These are phyloP conservation scores for Rhadina sibilatrix DNA, from an alignment of 2,113 vertebrate species.

Conservation along the genomic window DNA sequence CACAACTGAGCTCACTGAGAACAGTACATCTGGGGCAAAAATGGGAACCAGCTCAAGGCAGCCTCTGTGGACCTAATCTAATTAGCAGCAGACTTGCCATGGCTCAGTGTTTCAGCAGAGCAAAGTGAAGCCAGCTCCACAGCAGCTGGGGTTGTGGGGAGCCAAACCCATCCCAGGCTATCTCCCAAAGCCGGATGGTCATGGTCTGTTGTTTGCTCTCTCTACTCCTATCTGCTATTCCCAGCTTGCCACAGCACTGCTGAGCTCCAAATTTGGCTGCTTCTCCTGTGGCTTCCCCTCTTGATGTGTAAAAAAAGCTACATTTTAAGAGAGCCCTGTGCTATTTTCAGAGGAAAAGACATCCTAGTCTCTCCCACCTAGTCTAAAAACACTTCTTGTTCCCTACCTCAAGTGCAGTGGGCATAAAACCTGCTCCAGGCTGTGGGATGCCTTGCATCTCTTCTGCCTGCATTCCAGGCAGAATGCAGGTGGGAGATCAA, in stretches of 20 bases:
- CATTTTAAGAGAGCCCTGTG: neutral
- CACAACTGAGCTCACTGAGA: neutral
- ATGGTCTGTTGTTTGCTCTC: neutral
- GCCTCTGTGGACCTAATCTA: neutral
- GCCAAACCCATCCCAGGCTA: neutral
- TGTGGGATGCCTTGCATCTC: neutral
- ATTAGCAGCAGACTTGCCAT: neutral
- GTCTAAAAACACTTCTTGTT: neutral
- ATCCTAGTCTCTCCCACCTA: neutral
- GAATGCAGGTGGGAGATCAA: neutral
- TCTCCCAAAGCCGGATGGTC: neutral
- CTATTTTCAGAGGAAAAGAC: neutral
- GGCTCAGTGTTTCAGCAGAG: neutral
- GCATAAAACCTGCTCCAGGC: neutral
- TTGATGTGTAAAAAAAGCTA: neutral
- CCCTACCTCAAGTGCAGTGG: neutral
- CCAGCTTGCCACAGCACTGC: neutral
- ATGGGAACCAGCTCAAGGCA: accelerated
- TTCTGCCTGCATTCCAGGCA: neutral
- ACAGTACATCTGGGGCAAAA: neutral
- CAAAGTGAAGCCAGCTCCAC: neutral
- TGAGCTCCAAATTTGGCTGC: neutral
- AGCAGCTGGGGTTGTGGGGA: neutral
- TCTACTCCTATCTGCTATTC: neutral
- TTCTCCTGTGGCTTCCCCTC: neutral